Evolutionary conservation across 2,888 invertebrate genomes (phyloP).

Genomic region (Lasioglossum lativentre): DNA sequence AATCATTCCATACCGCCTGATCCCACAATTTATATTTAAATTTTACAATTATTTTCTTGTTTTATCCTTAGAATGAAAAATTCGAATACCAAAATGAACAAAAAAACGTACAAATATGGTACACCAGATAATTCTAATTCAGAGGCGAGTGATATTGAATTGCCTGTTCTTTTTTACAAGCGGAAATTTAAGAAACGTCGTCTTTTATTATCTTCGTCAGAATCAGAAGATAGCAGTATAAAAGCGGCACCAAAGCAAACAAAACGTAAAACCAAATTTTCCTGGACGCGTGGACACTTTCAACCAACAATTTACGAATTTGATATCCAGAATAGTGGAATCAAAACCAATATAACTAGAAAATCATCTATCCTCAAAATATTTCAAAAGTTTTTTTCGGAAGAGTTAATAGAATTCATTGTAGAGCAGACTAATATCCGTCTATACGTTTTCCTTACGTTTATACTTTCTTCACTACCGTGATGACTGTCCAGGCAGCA

Average conservation of each 20-base stretch:
- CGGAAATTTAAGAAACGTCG: not conserved
- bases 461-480: too few species aligned
- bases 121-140: not conserved
- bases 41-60: not conserved
- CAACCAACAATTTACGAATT: too few species aligned
- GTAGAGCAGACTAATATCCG: too few species aligned
- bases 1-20: too few species aligned
- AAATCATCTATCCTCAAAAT: too few species aligned
- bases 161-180: not conserved
- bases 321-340: not conserved
- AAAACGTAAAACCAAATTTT: not conserved
- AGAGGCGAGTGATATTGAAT: not conserved
- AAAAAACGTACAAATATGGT: not conserved
- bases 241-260: not conserved
- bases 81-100: not conserved
- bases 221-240: not conserved
- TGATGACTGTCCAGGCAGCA: too few species aligned
- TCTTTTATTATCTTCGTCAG: not conserved
- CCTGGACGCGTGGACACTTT: not conserved
- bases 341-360: not conserved
- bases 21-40: too few species aligned
- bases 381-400: too few species aligned
- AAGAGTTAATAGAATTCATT: too few species aligned
- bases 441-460: too few species aligned
- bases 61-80: not conserved